Evolutionary conservation across 2,113 vertebrate genomes (phyloP).

Genomic region (Prinia subflava): DNA sequence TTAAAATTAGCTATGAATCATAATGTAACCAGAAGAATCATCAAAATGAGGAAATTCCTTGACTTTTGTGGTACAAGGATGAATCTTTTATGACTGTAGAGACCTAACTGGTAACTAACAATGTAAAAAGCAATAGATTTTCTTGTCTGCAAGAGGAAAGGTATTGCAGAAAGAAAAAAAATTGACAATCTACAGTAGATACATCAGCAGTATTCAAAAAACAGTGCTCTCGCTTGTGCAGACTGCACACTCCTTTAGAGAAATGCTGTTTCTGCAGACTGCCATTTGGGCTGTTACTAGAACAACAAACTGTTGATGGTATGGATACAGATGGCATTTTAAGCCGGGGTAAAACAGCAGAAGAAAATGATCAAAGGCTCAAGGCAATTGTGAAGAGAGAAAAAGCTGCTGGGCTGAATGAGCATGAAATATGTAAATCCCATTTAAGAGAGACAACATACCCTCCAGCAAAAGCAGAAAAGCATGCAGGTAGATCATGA

Average conservation of each 20-base stretch:
- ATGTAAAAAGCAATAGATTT: neutral
- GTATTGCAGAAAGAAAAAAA: neutral
- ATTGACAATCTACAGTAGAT: neutral
- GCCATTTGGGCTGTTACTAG: slow-evolving; percentile 59
- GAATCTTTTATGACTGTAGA: neutral
- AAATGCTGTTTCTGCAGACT: slow-evolving; percentile 51
- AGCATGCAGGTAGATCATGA: neutral
- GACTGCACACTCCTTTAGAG: slow-evolving; percentile 20
- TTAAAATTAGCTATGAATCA: neutral
- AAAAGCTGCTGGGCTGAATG: slow-evolving; percentile 55
- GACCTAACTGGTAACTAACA: neutral
- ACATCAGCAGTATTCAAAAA: slow-evolving; percentile 8
- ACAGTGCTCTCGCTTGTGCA: neutral
- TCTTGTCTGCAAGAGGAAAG: neutral
- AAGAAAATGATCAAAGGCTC: slow-evolving; percentile 61
- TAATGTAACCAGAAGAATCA: neutral
- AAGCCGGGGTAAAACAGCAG: slow-evolving; percentile 44
- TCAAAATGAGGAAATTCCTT: neutral
- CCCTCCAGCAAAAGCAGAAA: slow-evolving; percentile 35
- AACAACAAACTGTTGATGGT: slow-evolving; percentile 63
- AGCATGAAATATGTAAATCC: slow-evolving; percentile 53
- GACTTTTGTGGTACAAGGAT: neutral
- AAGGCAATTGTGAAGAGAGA: slow-evolving; percentile 19
- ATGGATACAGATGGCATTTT: slow-evolving; percentile 60
- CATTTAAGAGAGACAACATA: neutral